These are phyloP conservation scores for Recurvirostra avosetta DNA, from an alignment of 2,113 vertebrate genomes.

Conservation along the genomic window DNA sequence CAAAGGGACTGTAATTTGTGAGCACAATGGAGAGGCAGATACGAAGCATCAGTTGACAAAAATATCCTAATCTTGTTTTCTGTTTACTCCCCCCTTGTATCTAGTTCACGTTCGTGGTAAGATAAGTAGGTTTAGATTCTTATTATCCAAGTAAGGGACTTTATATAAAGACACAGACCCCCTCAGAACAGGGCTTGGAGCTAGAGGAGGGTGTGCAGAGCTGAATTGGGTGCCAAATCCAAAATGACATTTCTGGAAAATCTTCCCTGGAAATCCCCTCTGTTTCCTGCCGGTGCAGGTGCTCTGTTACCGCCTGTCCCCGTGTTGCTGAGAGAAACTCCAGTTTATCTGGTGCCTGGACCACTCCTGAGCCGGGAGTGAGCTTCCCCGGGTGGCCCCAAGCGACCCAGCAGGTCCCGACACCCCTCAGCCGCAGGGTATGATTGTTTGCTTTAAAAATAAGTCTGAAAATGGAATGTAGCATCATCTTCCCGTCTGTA, in stretches of 20 bases:
- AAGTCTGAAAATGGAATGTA: neutral
- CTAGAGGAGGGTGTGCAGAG: accelerated
- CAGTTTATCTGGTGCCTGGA: neutral
- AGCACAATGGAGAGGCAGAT: neutral
- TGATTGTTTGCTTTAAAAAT: neutral
- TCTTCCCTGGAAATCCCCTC: neutral
- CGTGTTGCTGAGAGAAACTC: too few relatives aligned
- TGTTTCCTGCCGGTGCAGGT: neutral
- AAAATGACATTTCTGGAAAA: neutral
- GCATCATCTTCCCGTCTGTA: neutral
- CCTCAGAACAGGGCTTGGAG: neutral
- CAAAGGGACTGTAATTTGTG: slow-evolving; percentile 40
- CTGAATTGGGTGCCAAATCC: neutral
- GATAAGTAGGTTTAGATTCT: neutral
- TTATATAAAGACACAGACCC: neutral
- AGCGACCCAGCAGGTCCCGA: neutral
- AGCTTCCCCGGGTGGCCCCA: neutral
- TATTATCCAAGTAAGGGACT: neutral
- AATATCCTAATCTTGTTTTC: neutral
- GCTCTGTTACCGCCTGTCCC: accelerated
- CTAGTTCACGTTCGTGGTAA: neutral
- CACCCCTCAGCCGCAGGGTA: accelerated
- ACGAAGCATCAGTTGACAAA: neutral
- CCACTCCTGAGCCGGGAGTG: neutral
- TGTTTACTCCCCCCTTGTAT: neutral